Evolutionary conservation across 2,797 vertebrate genomes (phyloP), one percentile per base, ranked within the genome.

Genomic region (Australoheros facetus): DNA sequence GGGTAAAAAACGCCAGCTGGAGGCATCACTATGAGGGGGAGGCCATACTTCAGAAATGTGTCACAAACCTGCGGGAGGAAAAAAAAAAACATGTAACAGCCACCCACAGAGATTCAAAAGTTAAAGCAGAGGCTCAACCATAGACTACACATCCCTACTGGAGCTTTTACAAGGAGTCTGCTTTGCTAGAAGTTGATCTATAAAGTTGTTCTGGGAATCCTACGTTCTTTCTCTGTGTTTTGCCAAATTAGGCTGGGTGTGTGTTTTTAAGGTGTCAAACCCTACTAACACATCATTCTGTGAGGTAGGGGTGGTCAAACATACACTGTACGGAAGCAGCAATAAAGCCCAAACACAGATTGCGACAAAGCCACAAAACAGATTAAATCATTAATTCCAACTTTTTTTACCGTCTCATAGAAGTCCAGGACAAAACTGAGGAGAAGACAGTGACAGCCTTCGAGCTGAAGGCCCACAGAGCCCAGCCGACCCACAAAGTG

Each of bases 401-500:
- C 39, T 81, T 7, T 70, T 23, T 70, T 89, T 96, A 99, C 98
- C n/a, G 92, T 97, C 83, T 96, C 96, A 83, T 98, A 99, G 94
- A 99, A 99, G 87, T 97, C 96, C 94, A 99, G 94, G 75, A 96
- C 89, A 87, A 98, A 97, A 89, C 95, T 94, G 72, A 99, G 92
- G 69, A 99, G 92, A 17, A 99, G 94, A 7, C 92, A 70, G 80
- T 93, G 91, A 83, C 93, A 96, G 42, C 85, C 93, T 89, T 99
- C 98, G 53, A 99, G 88, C 83, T 90, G 96, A 75, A 99, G 62
- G 1, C 93, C 97, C 54, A 92, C 74, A 3, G 96, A 93, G 13
- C 96, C 96, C 77, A 99, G 91, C 56, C 88, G 79, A 17, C 97
- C 97, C 60, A 97, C 96, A 23, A 98, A 99, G 66, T 91, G 58